Evolutionary conservation across 2,888 invertebrate genomes (phyloP).

Genomic region (Eutolmus rufibarbis): DNA sequence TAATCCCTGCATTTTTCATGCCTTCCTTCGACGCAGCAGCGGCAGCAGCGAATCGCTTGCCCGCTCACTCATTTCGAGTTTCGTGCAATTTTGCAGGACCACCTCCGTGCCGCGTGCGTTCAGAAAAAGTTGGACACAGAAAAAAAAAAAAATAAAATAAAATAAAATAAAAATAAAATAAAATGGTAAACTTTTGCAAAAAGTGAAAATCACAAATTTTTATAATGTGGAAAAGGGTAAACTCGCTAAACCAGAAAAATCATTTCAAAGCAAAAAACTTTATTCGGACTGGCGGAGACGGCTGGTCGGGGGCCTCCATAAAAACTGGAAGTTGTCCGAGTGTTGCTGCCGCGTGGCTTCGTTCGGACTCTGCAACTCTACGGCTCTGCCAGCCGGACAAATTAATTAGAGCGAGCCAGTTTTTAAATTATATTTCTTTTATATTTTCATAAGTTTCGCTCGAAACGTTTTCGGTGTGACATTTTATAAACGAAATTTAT

Average conservation of each 20-base stretch:
- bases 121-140: neutral
- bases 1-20: neutral
- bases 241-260: constrained; percentile 25
- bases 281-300: neutral
- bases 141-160: neutral
- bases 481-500: neutral
- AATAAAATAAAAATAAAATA: neutral
- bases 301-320: neutral
- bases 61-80: neutral
- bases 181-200: neutral
- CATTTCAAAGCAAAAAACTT: neutral
- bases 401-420: constrained; percentile 10
- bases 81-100: neutral
- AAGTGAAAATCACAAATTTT: constrained; percentile 22
- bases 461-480: neutral
- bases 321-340: neutral
- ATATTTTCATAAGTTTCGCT: neutral
- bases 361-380: neutral
- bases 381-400: neutral
- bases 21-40: neutral
- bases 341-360: neutral
- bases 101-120: neutral
- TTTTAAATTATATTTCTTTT: neutral
- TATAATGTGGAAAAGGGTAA: constrained; percentile 8
- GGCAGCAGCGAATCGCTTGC: neutral